These are phyloP conservation scores for Anisognathus igniventris DNA, from an alignment of 2,797 vertebrate genomes.

Conservation along the genomic window DNA sequence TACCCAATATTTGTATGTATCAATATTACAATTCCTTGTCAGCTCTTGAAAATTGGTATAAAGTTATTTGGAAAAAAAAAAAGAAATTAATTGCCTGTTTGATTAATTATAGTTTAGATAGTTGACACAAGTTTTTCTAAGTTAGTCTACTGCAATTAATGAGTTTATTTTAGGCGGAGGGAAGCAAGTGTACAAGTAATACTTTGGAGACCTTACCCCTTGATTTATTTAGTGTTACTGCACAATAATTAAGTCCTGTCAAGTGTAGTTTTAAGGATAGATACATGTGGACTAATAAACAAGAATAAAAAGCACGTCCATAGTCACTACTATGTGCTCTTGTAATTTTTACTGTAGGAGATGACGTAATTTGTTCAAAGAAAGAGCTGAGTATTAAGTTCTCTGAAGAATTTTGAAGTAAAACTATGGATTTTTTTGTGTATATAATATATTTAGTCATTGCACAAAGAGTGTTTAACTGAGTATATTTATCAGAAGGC, in stretches of 20 bases:
- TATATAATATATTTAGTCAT: background rate
- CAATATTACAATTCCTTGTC: background rate
- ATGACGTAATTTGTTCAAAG: background rate
- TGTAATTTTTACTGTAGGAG: background rate
- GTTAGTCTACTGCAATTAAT: background rate
- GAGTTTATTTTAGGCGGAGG: background rate
- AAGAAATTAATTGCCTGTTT: accelerated
- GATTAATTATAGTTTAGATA: background rate
- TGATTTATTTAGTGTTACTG: background rate
- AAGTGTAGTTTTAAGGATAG: background rate
- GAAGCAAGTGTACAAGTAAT: background rate
- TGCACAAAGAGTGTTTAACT: background rate
- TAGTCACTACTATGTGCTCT: background rate
- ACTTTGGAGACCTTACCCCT: background rate
- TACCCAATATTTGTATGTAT: background rate
- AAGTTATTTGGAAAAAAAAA: background rate
- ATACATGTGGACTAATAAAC: background rate
- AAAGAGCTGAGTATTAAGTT: background rate
- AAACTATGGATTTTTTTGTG: background rate
- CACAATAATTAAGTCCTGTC: background rate
- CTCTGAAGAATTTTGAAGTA: background rate
- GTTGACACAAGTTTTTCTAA: background rate
- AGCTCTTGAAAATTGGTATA: background rate
- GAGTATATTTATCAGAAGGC: background rate
- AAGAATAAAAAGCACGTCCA: background rate